Conservation (phyloP, 2,797 vertebrate species). For the Limnodromus scolopaceus region DNA sequence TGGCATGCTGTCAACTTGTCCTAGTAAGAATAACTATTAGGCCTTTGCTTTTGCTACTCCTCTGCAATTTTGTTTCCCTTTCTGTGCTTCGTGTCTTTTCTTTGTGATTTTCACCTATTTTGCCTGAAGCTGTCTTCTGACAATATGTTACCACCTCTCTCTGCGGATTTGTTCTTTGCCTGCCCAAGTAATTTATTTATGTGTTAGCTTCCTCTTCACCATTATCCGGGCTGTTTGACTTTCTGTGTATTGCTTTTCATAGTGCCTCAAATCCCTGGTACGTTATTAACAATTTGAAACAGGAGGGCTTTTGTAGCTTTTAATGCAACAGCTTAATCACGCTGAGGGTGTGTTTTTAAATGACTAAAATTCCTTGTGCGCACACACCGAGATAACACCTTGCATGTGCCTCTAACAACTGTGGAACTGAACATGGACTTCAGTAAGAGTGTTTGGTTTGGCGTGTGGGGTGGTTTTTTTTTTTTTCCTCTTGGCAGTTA, state of each 20-base stretch:
- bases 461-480: no score
- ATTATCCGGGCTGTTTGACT: conserved; percentile 36
- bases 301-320: conserved; percentile 27
- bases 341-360: conserved; percentile 1
- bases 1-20: conserved; percentile 72
- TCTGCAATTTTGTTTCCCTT: conserved; percentile 73
- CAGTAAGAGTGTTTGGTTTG: neutral
- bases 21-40: conserved; percentile 69
- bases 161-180: conserved; percentile 71
- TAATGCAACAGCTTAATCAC: conserved; percentile 40
- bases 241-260: neutral
- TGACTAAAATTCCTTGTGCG: neutral
- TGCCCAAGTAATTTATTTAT: conserved; percentile 74
- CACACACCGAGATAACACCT: neutral
- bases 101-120: conserved; percentile 77
- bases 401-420: neutral
- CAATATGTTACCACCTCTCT: conserved; percentile 70
- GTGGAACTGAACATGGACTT: neutral
- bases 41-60: conserved; percentile 61
- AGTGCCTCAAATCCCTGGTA: conserved; percentile 24
- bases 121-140: conserved; percentile 73
- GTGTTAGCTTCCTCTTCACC: conserved; percentile 9
- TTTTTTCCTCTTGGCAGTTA: neutral
- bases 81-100: conserved; percentile 56
- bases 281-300: conserved; percentile 53